A percentile compares a stretch with the other conserved stretches of the same genome.
Conservation (phyloP, 2,113 vertebrate genomes). For the Nipponia nippon region DNA sequence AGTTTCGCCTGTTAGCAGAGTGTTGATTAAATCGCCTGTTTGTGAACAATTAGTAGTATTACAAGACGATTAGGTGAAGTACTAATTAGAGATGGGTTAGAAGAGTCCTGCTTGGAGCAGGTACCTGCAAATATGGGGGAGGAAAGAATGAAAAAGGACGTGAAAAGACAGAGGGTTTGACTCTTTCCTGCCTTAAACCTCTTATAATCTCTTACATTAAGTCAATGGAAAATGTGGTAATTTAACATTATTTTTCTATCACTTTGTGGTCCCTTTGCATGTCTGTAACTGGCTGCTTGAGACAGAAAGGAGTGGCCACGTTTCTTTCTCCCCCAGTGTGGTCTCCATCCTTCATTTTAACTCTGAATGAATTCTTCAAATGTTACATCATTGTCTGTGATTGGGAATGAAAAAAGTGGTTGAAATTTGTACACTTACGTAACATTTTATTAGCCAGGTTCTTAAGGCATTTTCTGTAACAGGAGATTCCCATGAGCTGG, state of each 20-base stretch:
- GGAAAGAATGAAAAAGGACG: background rate
- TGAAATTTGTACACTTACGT: background rate
- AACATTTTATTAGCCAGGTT: background rate
- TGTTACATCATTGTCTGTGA: background rate
- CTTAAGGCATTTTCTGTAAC: background rate
- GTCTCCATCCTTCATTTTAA: background rate
- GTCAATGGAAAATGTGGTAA: background rate
- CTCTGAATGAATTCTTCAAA: background rate
- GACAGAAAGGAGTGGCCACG: background rate
- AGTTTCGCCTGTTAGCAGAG: constrained; percentile 49
- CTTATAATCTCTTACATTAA: background rate
- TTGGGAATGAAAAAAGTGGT: background rate
- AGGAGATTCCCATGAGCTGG: background rate
- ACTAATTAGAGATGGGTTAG: constrained; percentile 71
- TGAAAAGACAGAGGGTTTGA: background rate
- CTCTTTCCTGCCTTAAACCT: background rate
- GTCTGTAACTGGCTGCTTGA: background rate
- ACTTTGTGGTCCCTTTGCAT: background rate
- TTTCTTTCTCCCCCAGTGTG: background rate
- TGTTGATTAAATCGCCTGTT: constrained; percentile 73
- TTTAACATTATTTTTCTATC: background rate
- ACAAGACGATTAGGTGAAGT: constrained; percentile 69
- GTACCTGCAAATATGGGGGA: background rate
- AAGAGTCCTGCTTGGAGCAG: constrained; percentile 27
- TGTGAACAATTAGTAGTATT: constrained; percentile 73